A percentile compares a stretch with the other conserved stretches of the same genome.
These are phyloP conservation scores for Catostomus latipinnis DNA, from an alignment of 2,797 vertebrate species.

Conservation along the genomic window DNA sequence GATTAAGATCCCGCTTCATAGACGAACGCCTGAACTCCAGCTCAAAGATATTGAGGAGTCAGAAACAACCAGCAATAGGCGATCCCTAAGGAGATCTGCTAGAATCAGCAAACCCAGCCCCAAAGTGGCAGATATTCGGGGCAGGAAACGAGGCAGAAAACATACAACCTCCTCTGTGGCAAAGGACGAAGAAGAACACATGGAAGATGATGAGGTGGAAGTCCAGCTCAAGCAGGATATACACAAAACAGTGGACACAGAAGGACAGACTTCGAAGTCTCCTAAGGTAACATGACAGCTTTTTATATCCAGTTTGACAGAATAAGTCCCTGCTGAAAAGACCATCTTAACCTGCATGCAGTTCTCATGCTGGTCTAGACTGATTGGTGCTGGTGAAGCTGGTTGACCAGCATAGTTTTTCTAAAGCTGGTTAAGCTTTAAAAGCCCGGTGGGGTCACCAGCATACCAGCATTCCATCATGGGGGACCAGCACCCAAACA, in stretches of 20 bases:
- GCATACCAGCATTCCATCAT: too few species aligned
- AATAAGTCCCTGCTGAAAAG: too few species aligned
- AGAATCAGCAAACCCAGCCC: constrained; percentile 93
- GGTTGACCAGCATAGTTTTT: too few species aligned
- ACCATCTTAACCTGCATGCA: too few species aligned
- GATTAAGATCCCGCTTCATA: constrained; percentile 91
- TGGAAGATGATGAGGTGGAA: constrained; percentile 73
- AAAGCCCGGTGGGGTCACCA: too few species aligned
- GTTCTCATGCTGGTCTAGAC: too few species aligned
- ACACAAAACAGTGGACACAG: constrained; percentile 77
- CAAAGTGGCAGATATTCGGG: constrained; percentile 85
- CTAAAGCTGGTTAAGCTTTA: too few species aligned
- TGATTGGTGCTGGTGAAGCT: too few species aligned
- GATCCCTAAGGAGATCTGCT: constrained; percentile 87
- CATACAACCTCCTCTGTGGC: constrained; percentile 69
- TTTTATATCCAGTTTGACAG: neutral
- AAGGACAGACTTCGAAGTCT: constrained; percentile 76
- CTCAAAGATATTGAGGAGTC: constrained; percentile 1
- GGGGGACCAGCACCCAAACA: too few species aligned
- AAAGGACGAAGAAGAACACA: constrained; percentile 72
- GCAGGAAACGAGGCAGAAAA: constrained; percentile 83
- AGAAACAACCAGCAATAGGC: constrained; percentile 65
- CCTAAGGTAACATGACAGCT: constrained; percentile 79
- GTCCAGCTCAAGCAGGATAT: constrained; percentile 68
- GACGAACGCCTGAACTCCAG: constrained; percentile 77